Evolutionary conservation across 2,113 vertebrate species (phyloP).

Genomic region (Nematolebias whitei): DNA sequence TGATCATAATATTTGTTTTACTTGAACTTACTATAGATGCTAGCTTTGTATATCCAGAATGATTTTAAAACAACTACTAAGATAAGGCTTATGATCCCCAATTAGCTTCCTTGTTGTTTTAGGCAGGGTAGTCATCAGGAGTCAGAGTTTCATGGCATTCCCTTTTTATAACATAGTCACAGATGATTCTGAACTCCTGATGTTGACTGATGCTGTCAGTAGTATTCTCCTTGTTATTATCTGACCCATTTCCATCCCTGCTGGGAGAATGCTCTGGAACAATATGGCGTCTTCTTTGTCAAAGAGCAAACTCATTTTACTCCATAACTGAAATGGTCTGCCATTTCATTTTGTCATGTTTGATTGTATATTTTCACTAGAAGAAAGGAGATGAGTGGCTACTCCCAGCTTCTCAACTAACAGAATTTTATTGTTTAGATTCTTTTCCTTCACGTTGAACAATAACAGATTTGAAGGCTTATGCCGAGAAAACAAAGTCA

Average conservation of each 20-base stretch:
- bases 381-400: constrained; percentile 2
- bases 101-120: no score
- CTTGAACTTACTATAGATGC: no score
- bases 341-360: constrained; percentile 41
- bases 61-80: no score
- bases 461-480: constrained; percentile 47
- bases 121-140: no score
- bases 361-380: constrained; percentile 15
- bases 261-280: constrained; percentile 27
- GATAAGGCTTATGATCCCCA: no score
- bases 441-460: constrained; percentile 9
- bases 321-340: constrained; percentile 49
- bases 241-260: constrained; percentile 29
- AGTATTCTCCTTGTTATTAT: constrained; percentile 23
- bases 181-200: constrained; percentile 1
- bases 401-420: constrained; percentile 13
- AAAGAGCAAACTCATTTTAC: constrained; percentile 54
- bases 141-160: not conserved
- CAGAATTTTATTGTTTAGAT: not conserved
- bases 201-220: constrained; percentile 6
- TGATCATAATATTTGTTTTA: no score
- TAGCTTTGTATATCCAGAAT: no score
- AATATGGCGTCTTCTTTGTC: constrained; percentile 49
- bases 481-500: constrained; percentile 34
- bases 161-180: not conserved